Percentiles rank a stretch among this genome's conserved stretches.
Conservation (phyloP, 1,140 invertebrate genomes). For the Parapsyche elsis region DNA sequence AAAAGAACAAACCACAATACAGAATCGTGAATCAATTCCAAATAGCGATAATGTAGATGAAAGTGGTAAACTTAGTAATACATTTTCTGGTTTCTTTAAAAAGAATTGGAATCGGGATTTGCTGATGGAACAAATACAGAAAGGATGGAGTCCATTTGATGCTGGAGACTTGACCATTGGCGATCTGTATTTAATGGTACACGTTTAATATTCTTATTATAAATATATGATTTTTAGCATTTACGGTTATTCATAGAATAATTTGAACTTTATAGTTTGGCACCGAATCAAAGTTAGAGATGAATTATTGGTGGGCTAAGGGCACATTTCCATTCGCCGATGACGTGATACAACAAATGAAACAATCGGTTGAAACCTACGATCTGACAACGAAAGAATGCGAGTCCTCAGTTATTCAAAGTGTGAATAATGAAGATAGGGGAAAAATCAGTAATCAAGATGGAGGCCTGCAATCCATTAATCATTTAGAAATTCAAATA, state of each 20-base stretch:
- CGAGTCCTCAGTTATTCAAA: constrained; percentile 52
- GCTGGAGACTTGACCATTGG: constrained; percentile 84
- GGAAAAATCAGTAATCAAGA: constrained; percentile 61
- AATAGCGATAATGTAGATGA: constrained; percentile 26
- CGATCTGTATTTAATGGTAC: constrained; percentile 90
- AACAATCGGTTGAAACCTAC: constrained; percentile 44
- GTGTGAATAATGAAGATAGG: constrained; percentile 49
- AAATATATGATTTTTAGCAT: not conserved
- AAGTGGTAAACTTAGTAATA: constrained; percentile 22
- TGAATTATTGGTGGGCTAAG: constrained; percentile 87
- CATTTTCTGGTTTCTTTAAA: constrained; percentile 39
- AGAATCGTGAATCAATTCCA: not conserved
- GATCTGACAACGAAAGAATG: constrained; percentile 43
- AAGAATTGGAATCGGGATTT: constrained; percentile 63
- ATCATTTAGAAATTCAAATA: not conserved
- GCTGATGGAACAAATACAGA: constrained; percentile 70
- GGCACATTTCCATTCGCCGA: constrained; percentile 61
- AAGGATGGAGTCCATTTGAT: constrained; percentile 83
- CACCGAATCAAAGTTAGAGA: constrained; percentile 78
- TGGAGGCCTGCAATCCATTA: constrained; percentile 63
- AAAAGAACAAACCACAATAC: not conserved
- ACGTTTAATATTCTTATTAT: constrained; percentile 36
- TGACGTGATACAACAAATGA: constrained; percentile 54
- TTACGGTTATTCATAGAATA: no score
- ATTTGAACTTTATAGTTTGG: constrained; percentile 72